A percentile compares a stretch with the other conserved stretches of the same genome.
phyloP scores from a whole-genome alignment of 2,113 vertebrate species.

The Heteronetta atricapilla region DNA sequence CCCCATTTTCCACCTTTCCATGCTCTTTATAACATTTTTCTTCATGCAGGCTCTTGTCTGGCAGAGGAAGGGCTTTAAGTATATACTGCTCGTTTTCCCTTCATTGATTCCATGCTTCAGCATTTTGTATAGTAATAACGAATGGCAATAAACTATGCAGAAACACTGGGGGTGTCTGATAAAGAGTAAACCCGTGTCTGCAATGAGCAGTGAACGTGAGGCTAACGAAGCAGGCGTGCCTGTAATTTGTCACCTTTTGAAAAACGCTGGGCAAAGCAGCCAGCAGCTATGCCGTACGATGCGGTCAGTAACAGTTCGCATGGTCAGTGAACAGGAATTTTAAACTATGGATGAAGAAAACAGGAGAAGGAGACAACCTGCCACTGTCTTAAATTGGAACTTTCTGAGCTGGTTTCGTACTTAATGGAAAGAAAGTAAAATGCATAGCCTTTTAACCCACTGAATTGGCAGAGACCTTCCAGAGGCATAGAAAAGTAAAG shows the following conservation, averaged over 20 bases:
- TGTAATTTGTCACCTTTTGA: not conserved
- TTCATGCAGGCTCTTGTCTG: not conserved
- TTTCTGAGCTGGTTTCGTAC: not conserved
- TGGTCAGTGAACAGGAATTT: not conserved
- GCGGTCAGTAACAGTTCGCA: not conserved
- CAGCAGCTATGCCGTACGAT: not conserved
- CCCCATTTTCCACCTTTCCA: rapidly evolving
- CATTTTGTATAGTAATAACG: not conserved
- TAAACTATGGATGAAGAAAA: not conserved
- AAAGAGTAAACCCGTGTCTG: not conserved
- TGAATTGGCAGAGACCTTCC: not conserved
- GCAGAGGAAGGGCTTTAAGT: not conserved
- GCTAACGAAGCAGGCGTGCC: not conserved
- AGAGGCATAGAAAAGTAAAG: not conserved
- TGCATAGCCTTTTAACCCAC: not conserved
- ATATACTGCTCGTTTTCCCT: not conserved
- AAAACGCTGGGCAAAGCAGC: not conserved
- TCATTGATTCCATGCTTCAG: rapidly evolving
- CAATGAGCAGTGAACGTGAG: not conserved
- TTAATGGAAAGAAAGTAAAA: not conserved
- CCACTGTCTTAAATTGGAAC: not conserved
- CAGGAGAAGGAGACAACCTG: not conserved
- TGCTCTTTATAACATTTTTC: not conserved
- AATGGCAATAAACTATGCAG: not conserved
- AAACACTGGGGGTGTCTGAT: not conserved